phyloP scores from a whole-genome alignment of 2,888 invertebrate species.

The Noctua comes region DNA sequence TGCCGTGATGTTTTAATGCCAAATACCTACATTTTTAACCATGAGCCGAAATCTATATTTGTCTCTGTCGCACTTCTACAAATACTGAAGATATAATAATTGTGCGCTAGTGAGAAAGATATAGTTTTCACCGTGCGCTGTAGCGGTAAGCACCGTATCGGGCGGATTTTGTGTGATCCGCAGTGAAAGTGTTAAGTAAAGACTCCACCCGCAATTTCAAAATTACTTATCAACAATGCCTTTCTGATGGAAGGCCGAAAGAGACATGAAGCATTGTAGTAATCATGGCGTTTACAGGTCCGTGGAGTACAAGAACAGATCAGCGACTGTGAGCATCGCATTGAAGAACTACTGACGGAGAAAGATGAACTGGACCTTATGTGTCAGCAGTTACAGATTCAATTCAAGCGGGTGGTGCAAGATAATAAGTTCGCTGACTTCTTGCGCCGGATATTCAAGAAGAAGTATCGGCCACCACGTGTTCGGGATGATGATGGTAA shows the following conservation, averaged over 20 bases:
- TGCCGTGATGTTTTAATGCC: no score
- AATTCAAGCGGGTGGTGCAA: conserved; percentile 90
- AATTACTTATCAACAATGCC: no score
- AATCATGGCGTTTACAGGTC: conserved; percentile 72
- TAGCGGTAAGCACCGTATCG: no score
- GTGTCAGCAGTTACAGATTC: conserved; percentile 84
- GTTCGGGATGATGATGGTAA: conserved; percentile 86
- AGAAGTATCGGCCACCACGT: conserved; percentile 94
- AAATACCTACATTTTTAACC: no score
- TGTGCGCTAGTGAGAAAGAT: no score
- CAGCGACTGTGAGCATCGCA: conserved; percentile 85
- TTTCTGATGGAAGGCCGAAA: background rate
- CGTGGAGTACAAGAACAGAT: conserved; percentile 89
- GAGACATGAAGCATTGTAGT: background rate
- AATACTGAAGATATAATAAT: no score
- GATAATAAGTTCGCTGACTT: conserved; percentile 95
- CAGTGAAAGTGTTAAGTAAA: no score
- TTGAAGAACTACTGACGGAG: conserved; percentile 85
- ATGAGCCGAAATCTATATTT: no score
- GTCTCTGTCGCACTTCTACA: no score
- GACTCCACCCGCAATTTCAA: no score
- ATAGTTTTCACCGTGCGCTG: no score
- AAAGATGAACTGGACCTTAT: conserved; percentile 75
- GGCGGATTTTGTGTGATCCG: no score
- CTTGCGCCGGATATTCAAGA: conserved; percentile 94